Percentiles rank a stretch among this genome's conserved stretches.
Conservation (phyloP, 2,888 invertebrate genomes). For the Cerastis rubricosa region DNA sequence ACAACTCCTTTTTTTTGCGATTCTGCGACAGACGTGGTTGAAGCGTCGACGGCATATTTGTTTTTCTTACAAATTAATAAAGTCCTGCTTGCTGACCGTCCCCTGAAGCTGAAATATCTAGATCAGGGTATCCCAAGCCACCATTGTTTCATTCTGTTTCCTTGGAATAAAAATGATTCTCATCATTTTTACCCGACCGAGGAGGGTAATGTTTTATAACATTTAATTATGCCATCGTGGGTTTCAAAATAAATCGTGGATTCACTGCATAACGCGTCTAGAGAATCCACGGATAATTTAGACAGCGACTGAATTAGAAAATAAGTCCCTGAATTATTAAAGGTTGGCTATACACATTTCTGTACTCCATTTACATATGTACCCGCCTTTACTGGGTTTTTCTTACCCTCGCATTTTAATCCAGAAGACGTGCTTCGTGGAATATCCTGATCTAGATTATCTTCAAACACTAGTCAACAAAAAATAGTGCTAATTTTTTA, state of each 20-base stretch:
- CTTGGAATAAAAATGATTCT: not conserved
- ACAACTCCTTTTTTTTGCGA: conserved; percentile 28
- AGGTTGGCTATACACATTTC: not conserved
- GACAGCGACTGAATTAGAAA: not conserved
- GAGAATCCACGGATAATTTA: not conserved
- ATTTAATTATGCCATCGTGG: not conserved
- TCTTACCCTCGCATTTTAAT: not conserved
- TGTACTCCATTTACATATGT: not conserved
- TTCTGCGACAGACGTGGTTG: conserved; percentile 21
- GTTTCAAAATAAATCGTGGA: not conserved
- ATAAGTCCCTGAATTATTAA: not conserved
- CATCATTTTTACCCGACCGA: not conserved
- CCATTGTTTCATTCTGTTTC: not conserved
- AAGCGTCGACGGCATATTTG: conserved; percentile 26
- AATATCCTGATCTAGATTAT: conserved; percentile 30
- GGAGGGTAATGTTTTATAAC: no score
- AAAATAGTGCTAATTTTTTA: not conserved
- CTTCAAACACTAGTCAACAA: not conserved
- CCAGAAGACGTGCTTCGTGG: no score
- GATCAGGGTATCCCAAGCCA: not conserved
- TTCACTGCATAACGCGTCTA: not conserved
- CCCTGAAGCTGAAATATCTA: conserved; percentile 10
- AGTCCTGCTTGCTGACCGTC: conserved; percentile 6
- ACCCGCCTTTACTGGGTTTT: no score
- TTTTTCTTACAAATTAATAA: conserved; percentile 3